Evolutionary conservation across 2,888 invertebrate species (phyloP), one percentile per base, ranked within the genome.

Genomic region (Caenorhabditis sp.): DNA sequence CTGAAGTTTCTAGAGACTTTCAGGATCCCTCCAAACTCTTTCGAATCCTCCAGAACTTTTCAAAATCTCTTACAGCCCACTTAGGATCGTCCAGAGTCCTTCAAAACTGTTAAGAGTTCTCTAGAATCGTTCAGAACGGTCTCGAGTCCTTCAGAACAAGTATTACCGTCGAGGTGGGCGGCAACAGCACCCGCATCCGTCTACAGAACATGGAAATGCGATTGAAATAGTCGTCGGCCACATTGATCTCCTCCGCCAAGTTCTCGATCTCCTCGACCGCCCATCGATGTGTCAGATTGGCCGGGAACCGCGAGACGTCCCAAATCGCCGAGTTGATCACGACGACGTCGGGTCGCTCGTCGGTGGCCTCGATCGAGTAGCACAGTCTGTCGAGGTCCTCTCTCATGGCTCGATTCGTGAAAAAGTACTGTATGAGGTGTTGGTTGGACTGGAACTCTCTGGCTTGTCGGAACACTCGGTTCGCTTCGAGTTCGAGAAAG

Each of bases 281-380:
- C 22, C 54, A 26, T 16, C 26, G 14, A 0, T n/a, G 22, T 2
- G 47, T 8, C 22, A 70, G 10, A 10, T 54, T 54, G 10, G 58
- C 38, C 35, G 66, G 76, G 14, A 56, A 88, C 69, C 87, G 74
- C 4, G 88, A 87, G 28, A 88, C 54, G 64, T 88, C 88, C 88
- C 88, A 88, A 58, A 88, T 80, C 7, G 85, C 84, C 19, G 86
- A 86, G 61, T 88, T 87, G 38, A 88, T 74, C 14, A 88, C 51
- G 12, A 88, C 64, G 3, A 88, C 72, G 56, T 87, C 88, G 0
- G 88, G 88, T 41, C 61, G 82, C 51, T 87, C 88, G 31, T 82
- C 79, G 8, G 47, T 59, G 2, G 70, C 69, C 16, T 75, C 66
- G 7, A 85, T 79, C 51, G 79, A 41, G 41, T 82, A 31, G 6